Conservation (phyloP, 2,888 invertebrate species). For the Calameuta idolon region DNA sequence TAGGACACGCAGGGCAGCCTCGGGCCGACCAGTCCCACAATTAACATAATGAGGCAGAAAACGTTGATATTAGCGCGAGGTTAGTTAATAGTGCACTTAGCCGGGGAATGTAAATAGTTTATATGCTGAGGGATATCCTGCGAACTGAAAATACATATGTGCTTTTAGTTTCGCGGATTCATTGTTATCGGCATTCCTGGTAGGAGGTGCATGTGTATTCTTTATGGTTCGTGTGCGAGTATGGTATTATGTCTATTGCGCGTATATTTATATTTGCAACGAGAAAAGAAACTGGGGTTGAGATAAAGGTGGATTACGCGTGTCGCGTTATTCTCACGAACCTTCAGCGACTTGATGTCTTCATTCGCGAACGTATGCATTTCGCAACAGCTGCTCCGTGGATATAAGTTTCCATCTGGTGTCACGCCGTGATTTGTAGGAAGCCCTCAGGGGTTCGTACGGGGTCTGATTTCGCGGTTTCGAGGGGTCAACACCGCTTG, state of each 20-base stretch:
- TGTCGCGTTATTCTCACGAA: constrained; percentile 4
- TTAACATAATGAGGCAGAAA: constrained; percentile 58
- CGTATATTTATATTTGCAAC: neutral
- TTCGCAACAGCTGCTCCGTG: constrained; percentile 31
- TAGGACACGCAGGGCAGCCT: constrained; percentile 7
- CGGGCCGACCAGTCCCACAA: constrained; percentile 38
- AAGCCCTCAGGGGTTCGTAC: neutral
- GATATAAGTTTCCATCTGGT: constrained; percentile 38
- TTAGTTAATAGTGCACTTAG: constrained; percentile 58
- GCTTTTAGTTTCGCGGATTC: neutral
- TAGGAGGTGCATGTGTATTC: neutral
- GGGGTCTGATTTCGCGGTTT: constrained; percentile 19
- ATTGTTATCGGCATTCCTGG: neutral
- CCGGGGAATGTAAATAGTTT: constrained; percentile 49
- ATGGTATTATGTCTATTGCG: too few relatives aligned
- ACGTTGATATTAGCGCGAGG: constrained; percentile 55
- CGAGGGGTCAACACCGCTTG: constrained; percentile 16
- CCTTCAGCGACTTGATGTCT: constrained; percentile 27
- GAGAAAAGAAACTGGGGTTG: neutral
- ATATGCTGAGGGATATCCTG: constrained; percentile 13
- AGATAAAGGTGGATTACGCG: constrained; percentile 1
- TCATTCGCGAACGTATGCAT: constrained; percentile 30
- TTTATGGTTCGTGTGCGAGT: too few relatives aligned
- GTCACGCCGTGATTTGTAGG: constrained; percentile 23
- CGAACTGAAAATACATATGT: neutral